A percentile compares a stretch with the other conserved stretches of the same genome.
phyloP scores from a whole-genome alignment of 2,113 vertebrate species.

The Phyllostomus hastatus region DNA sequence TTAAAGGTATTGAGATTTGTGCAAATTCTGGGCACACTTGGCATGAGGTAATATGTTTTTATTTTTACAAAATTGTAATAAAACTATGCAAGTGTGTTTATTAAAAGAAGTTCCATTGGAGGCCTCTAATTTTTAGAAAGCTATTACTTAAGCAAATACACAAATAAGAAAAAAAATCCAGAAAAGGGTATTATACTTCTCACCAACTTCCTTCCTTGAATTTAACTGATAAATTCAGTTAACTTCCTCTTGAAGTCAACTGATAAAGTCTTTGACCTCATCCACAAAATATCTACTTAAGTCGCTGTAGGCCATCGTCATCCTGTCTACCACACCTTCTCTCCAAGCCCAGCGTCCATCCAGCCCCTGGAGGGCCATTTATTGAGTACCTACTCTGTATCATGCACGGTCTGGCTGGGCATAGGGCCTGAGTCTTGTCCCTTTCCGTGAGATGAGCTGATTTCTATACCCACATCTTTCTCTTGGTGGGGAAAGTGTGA shows the following conservation, averaged over 20 bases:
- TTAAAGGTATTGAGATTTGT: constrained; percentile 67
- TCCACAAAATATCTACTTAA: neutral
- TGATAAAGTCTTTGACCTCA: neutral
- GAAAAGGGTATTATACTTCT: neutral
- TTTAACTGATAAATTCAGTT: neutral
- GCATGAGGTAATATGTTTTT: constrained; percentile 81
- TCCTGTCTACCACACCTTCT: neutral
- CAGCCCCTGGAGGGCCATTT: neutral
- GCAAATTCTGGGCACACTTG: constrained; percentile 79
- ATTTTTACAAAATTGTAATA: constrained; percentile 81
- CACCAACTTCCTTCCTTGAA: neutral
- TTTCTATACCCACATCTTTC: neutral
- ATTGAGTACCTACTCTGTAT: neutral
- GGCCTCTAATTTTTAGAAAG: neutral
- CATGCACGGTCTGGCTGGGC: neutral
- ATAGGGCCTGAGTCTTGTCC: neutral
- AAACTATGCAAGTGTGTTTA: constrained; percentile 88
- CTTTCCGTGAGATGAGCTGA: neutral
- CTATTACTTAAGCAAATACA: neutral
- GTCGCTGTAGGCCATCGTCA: neutral
- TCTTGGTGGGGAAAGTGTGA: neutral
- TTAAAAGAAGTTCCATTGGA: constrained; percentile 78
- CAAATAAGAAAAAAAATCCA: neutral
- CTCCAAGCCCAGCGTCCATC: neutral
- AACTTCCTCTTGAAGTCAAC: neutral